Base-by-base conservation (phyloP, 2,797 vertebrate genomes). In the Arrhamphus sclerolepis region DNA sequence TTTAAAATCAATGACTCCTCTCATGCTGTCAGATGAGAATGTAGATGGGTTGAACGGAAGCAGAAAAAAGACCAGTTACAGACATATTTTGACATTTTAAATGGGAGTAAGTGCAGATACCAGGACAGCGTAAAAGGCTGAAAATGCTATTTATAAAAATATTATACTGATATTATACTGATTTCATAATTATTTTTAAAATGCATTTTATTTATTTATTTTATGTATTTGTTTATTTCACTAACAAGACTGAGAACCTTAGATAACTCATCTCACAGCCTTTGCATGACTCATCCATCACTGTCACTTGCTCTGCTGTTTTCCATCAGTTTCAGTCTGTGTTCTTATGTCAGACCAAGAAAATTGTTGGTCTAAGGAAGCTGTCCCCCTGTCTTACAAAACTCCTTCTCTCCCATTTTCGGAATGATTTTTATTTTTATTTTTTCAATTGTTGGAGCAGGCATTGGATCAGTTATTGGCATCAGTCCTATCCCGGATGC, bases 311-410 rank as follows among this genome's bases (percentile, higher is more conserved):
- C 43, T 46, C 20, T 46, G 43, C 43, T 16, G 13, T 21, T 11
- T 14, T 46, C 21, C 43, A 46, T 46, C 20, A 46, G 19, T 46
- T 46, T 46, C 6, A 14, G 43, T 21, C 43, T 22, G 43, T 11
- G 21, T 46, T 21, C 43, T 38, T 38, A 38, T 21, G 43, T 46
- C 19, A 46, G 34, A 19, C 22, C 6, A 1, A 22, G 43, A 46
- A 46, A 46, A 46, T 21, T 46, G 43, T 14, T 46, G 43, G 19
- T 46, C 19, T 46, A 20, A 46, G 43, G 21, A 13, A 46, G 43
- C 20, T 8, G 11, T 43, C 41, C 19, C 13, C 20, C 42, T 21
- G 42, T 44, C 42, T 20, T 20, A n/a, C 19, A 44, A 19, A 10
- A 4, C 18, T 11, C 42, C 20, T 20, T 46, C 11, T 10, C 43